A percentile compares a stretch with the other conserved stretches of the same genome.
Conservation (phyloP, 2,888 invertebrate genomes). For the Trachelus tabidus region DNA sequence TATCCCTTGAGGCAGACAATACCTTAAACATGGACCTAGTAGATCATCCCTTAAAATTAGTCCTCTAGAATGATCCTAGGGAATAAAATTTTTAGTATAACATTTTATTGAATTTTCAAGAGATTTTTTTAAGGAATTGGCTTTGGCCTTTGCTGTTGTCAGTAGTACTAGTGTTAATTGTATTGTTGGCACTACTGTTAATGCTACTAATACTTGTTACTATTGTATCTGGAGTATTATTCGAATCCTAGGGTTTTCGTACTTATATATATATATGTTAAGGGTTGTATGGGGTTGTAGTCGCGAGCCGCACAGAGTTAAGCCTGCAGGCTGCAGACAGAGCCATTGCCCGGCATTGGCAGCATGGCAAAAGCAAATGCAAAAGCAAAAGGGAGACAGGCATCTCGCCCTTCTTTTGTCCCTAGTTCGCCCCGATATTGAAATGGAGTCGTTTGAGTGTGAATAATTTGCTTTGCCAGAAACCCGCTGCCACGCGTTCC, state of each 20-base stretch:
- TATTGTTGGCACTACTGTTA: background rate
- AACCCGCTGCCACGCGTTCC: slow-evolving; percentile 1
- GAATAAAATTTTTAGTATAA: background rate
- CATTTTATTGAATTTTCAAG: background rate
- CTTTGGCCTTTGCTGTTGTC: background rate
- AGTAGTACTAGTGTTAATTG: background rate
- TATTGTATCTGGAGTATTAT: background rate
- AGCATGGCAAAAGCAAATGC: slow-evolving; percentile 55
- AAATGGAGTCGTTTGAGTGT: slow-evolving; percentile 79
- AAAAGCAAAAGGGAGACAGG: slow-evolving; percentile 63
- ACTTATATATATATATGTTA: background rate
- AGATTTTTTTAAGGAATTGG: background rate
- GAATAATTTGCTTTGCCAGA: slow-evolving; percentile 75
- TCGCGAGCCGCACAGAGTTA: slow-evolving; percentile 31
- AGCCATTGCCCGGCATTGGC: slow-evolving; percentile 41
- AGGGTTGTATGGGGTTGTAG: background rate
- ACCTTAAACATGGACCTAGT: background rate
- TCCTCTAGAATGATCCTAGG: background rate
- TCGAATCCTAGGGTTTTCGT: background rate
- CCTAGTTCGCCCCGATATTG: slow-evolving; percentile 70
- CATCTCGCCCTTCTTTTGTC: slow-evolving; percentile 72
- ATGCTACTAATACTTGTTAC: background rate
- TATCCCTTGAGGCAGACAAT: background rate
- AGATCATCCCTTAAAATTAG: too few relatives aligned
- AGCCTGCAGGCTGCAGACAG: slow-evolving; percentile 56